Conservation (phyloP, 37 sponge, comb jelly and placozoan species). For the Geodia barretti region DNA sequence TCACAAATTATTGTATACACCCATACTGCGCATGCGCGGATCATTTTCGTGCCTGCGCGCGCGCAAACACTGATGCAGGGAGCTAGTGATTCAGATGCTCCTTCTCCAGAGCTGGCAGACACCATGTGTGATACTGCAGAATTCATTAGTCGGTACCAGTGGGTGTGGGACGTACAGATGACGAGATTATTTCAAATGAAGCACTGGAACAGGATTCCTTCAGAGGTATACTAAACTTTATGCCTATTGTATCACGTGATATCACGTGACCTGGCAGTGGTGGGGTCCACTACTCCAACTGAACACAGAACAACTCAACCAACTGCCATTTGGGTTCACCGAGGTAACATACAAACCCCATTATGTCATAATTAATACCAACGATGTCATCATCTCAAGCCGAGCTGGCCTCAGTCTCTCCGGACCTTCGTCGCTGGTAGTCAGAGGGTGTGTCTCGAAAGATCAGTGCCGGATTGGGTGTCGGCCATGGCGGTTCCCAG, state of each 20-base stretch:
- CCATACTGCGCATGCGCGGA: too few relatives aligned
- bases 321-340: slow-evolving; percentile 28
- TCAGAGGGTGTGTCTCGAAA: slow-evolving; percentile 16
- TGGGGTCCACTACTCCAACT: slow-evolving; percentile 18
- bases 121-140: slow-evolving; percentile 20
- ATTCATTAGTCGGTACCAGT: slow-evolving; percentile 29
- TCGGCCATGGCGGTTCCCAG: background rate
- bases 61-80: too few relatives aligned
- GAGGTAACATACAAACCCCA: too few relatives aligned
- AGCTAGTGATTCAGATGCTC: too few relatives aligned
- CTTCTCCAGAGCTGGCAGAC: too few relatives aligned
- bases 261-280: too few relatives aligned
- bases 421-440: slow-evolving; percentile 16
- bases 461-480: slow-evolving; percentile 10
- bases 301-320: slow-evolving; percentile 20
- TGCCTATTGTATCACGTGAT: too few relatives aligned
- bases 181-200: slow-evolving; percentile 41
- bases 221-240: slow-evolving; percentile 38
- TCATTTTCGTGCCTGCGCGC: too few relatives aligned
- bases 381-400: background rate
- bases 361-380: background rate
- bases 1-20: too few relatives aligned
- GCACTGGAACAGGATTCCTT: slow-evolving; percentile 53
- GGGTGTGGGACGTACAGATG: slow-evolving; percentile 68
- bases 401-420: slow-evolving; percentile 36